Evolutionary conservation across 1,140 invertebrate species (phyloP).

Genomic region (Vanessa atalanta): DNA sequence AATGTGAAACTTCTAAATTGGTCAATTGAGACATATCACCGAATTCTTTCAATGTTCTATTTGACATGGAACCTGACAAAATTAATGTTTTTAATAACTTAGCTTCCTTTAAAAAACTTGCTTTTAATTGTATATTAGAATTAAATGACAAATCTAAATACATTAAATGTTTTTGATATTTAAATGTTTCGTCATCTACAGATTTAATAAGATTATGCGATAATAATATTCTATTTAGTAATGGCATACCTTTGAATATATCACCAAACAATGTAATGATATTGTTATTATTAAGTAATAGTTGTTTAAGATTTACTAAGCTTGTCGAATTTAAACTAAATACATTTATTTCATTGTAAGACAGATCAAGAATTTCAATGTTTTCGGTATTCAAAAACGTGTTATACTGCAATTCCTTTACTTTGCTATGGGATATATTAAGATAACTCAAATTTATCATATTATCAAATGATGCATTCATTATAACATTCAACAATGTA

Average conservation of each 20-base stretch:
- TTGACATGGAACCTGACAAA: constrained; percentile 43
- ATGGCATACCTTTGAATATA: constrained; percentile 25
- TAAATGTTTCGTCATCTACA: constrained; percentile 34
- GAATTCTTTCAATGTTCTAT: constrained; percentile 39
- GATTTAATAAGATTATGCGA: constrained; percentile 23
- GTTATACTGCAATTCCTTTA: constrained; percentile 52
- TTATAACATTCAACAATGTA: constrained; percentile 43
- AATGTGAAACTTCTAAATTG: constrained; percentile 45
- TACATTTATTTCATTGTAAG: constrained; percentile 48
- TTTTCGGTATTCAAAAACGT: constrained; percentile 48
- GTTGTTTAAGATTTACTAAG: constrained; percentile 41
- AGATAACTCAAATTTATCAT: constrained; percentile 53
- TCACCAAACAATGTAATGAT: constrained; percentile 39
- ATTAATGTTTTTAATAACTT: constrained; percentile 43
- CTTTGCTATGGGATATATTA: constrained; percentile 53
- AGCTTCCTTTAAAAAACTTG: constrained; percentile 25
- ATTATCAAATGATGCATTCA: constrained; percentile 56
- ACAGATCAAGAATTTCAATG: constrained; percentile 56
- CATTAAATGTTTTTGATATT: constrained; percentile 37
- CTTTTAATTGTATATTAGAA: constrained; percentile 38
- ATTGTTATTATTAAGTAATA: constrained; percentile 57
- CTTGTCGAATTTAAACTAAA: constrained; percentile 52
- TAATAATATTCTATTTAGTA: constrained; percentile 28
- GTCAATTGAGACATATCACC: constrained; percentile 29
- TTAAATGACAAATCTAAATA: constrained; percentile 53